Evolutionary conservation across 2,888 invertebrate genomes (phyloP).

Genomic region (Ceraclea dissimilis): DNA sequence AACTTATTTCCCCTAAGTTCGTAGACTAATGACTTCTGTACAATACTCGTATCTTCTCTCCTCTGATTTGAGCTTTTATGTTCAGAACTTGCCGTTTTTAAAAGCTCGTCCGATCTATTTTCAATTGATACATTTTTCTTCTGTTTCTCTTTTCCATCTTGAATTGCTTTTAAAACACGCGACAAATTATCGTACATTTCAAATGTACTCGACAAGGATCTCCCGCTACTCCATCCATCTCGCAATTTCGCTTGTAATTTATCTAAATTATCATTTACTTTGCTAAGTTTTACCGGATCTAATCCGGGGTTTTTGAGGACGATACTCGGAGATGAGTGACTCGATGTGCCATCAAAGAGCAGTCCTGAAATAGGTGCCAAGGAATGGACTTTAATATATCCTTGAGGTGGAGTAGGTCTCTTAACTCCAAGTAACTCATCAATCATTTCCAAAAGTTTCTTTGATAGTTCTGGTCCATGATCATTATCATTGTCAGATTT

Average conservation of each 20-base stretch:
- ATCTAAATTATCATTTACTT: slow-evolving; percentile 20
- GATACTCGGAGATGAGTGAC: slow-evolving; percentile 4
- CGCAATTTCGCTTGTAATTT: neutral
- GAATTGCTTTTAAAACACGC: neutral
- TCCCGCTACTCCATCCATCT: slow-evolving; percentile 12
- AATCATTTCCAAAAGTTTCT: slow-evolving; percentile 19
- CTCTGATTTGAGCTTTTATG: neutral
- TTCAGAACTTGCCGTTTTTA: neutral
- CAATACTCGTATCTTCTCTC: neutral
- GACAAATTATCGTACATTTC: slow-evolving; percentile 28
- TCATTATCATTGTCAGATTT: slow-evolving; percentile 2
- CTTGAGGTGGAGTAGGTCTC: neutral
- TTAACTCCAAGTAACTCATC: slow-evolving; percentile 16
- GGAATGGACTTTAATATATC: neutral
- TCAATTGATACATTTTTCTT: neutral
- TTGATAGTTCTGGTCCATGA: slow-evolving; percentile 15
- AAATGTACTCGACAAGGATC: neutral
- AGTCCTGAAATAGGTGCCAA: neutral
- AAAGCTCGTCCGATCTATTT: neutral
- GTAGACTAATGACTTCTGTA: slow-evolving; percentile 28
- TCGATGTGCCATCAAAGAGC: slow-evolving; percentile 3
- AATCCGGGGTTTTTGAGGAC: slow-evolving; percentile 9
- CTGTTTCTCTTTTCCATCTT: neutral
- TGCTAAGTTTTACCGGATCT: slow-evolving; percentile 15
- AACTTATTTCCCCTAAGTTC: slow-evolving; percentile 46